A percentile compares a stretch with the other conserved stretches of the same genome.
Evolutionary conservation across 2,797 vertebrate genomes (phyloP).

Genomic region (Sitta carolinensis): DNA sequence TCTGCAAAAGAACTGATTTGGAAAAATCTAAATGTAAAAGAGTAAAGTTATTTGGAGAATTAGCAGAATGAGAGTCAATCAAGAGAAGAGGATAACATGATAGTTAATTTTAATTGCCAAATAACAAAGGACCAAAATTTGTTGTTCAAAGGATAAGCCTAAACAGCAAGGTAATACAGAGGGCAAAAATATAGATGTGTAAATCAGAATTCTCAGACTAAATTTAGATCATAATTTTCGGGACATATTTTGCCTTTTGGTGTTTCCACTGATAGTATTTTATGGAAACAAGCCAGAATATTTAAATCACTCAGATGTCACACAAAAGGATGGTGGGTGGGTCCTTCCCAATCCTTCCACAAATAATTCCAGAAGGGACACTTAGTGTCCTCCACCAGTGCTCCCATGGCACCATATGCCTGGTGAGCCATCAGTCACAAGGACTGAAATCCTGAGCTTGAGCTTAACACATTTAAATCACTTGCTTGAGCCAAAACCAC

Average conservation of each 20-base stretch:
- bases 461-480: neutral
- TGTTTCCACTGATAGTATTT: neutral
- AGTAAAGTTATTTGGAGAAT: neutral
- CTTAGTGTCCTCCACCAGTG: neutral
- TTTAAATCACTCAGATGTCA: neutral
- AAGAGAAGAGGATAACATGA: neutral
- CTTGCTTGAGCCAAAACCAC: neutral
- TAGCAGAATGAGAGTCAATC: neutral
- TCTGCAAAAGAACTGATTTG: neutral
- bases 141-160: neutral
- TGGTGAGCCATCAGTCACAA: neutral
- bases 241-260: neutral
- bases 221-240: neutral
- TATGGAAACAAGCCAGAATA: neutral
- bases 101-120: neutral
- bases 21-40: neutral
- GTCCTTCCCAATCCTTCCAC: neutral
- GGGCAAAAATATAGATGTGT: fast-evolving
- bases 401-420: fast-evolving
- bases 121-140: neutral
- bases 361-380: neutral
- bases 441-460: neutral
- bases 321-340: neutral
- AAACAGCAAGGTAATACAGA: neutral
- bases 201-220: neutral